Conservation (phyloP, 2,113 vertebrate species). For the Mustela lutreola region DNA sequence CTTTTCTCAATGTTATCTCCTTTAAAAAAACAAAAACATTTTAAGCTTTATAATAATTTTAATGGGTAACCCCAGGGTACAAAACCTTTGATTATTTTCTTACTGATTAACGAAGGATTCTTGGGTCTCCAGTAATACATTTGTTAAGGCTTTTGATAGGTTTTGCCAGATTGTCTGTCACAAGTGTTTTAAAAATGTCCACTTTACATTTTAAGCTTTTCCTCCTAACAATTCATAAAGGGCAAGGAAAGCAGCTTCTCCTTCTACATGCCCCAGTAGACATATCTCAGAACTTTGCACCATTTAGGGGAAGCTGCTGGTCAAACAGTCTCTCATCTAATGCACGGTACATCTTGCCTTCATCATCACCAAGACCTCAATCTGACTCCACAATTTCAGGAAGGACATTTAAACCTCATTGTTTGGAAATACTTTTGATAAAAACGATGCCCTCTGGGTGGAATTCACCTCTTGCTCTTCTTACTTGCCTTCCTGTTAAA, state of each 20-base stretch:
- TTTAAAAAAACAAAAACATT: neutral
- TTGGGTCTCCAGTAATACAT: neutral
- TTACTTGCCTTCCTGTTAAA: neutral
- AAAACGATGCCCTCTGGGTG: neutral
- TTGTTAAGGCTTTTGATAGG: neutral
- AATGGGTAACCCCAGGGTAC: neutral
- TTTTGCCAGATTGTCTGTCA: neutral
- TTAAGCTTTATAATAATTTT: neutral
- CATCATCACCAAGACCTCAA: neutral
- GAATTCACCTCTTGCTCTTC: neutral
- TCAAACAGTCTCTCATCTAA: neutral
- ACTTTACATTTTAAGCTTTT: neutral
- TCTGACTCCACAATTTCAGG: neutral
- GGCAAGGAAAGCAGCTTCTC: neutral
- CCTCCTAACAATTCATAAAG: neutral
- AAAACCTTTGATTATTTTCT: neutral
- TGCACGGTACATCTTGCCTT: neutral
- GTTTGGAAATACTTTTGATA: neutral
- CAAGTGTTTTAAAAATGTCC: neutral
- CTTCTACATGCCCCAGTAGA: neutral
- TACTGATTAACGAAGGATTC: neutral
- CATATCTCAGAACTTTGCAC: neutral
- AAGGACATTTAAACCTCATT: neutral
- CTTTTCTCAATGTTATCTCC: neutral
- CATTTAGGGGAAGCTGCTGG: neutral